phyloP scores from a whole-genome alignment of 2,888 invertebrate species.

The Eremobia ochroleuca region DNA sequence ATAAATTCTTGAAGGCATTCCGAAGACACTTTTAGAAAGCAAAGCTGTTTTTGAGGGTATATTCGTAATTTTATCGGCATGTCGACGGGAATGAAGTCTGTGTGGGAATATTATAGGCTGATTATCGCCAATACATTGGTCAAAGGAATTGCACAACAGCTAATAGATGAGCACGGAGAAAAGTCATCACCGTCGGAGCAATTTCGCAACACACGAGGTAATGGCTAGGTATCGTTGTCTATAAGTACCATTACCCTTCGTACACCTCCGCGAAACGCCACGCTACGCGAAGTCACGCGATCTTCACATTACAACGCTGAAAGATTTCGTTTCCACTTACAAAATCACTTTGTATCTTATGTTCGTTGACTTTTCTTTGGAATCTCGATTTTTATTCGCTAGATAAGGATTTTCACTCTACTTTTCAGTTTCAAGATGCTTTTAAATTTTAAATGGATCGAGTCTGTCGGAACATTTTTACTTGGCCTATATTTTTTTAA shows the following conservation, averaged over 20 bases:
- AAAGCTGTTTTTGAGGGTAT: too few species aligned
- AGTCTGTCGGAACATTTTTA: slow-evolving; percentile 36
- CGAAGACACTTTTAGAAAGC: too few species aligned
- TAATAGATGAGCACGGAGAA: slow-evolving; percentile 36
- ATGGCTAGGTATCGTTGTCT: slow-evolving; percentile 72
- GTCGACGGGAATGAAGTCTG: too few species aligned
- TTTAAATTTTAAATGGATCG: slow-evolving; percentile 56
- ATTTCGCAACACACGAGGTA: slow-evolving; percentile 59
- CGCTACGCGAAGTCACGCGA: slow-evolving; percentile 85
- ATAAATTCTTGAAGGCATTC: too few species aligned
- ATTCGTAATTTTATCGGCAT: too few species aligned
- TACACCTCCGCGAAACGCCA: slow-evolving; percentile 71
- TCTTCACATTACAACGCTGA: slow-evolving; percentile 84
- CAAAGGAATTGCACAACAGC: not conserved
- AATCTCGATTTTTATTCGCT: slow-evolving; percentile 65
- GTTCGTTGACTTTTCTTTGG: slow-evolving; percentile 74
- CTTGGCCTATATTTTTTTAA: slow-evolving; percentile 46
- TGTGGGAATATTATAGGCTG: not conserved
- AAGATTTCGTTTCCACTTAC: slow-evolving; percentile 89
- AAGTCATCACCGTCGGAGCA: slow-evolving; percentile 59
- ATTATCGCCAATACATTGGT: not conserved
- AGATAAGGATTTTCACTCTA: slow-evolving; percentile 54
- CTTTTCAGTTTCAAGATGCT: slow-evolving; percentile 60
- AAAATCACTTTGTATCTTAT: slow-evolving; percentile 88
- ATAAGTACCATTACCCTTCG: slow-evolving; percentile 79